Evolutionary conservation across 2,797 vertebrate species (phyloP), one percentile per base, ranked within the genome.

Genomic region (Melanotaenia nigrans): DNA sequence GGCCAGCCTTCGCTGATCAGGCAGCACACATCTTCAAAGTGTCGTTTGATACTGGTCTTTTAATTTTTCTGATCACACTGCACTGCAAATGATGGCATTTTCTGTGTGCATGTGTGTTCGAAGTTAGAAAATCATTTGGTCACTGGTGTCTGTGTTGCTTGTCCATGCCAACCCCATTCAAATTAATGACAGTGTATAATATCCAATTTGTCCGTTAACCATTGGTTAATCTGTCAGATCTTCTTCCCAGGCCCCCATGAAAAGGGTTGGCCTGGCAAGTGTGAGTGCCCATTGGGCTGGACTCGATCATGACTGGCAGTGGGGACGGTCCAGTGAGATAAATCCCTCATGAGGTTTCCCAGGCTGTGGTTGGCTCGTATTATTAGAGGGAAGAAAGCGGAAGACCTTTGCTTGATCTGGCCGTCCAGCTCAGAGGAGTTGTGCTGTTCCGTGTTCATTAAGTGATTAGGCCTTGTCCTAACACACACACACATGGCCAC

Each of bases 401-500:
- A 90, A 91, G 89, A 64, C 74, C 75, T 76, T 68, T 71, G 75
- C 79, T 91, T 90, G 90, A 92, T 90, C 91, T 90, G 90, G 81
- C 71, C 74, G 84, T 90, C 81, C 91, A 87, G 83, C 81, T 77
- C 78, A 86, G 83, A 85, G 79, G 77, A 85, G 76, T 73, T 84
- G 82, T 79, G 81, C 87, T 87, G 82, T 87, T 92, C 79, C 69
- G 18, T 87, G 87, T 92, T 93, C 93, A 94, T 95, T 94, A 94
- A 93, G 93, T 92, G 94, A 94, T 95, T 95, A 94, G 90, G 80
- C 77, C 70, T 58, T 82, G 80, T 84, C 76, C 77, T 87, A 81
- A 85, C 81, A 83, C 68, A 82, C 71, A 78, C 70, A 83, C 86
- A 81, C 75, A 75, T 25, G 74, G 71, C 78, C 77, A 68, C 61